A percentile compares a stretch with the other conserved stretches of the same genome.
phyloP scores from a whole-genome alignment of 2,888 invertebrate genomes.

The Cryptophagus acutangulus region DNA sequence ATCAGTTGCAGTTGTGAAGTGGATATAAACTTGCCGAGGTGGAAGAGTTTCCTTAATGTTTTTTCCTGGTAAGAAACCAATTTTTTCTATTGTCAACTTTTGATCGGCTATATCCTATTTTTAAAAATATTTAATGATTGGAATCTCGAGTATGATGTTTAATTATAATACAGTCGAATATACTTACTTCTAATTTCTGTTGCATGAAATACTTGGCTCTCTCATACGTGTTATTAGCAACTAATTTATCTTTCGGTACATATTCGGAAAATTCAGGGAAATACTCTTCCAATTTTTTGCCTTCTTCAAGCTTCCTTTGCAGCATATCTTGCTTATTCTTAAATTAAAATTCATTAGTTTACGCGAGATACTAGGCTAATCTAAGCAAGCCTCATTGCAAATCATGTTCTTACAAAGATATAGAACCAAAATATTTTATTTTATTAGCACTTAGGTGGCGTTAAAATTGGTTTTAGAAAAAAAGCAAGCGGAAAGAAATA shows the following conservation, averaged over 20 bases:
- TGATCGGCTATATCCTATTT: constrained; percentile 56
- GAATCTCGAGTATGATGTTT: too few relatives aligned
- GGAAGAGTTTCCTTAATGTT: constrained; percentile 46
- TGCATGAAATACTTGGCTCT: constrained; percentile 63
- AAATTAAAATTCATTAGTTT: too few relatives aligned
- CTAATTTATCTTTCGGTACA: constrained; percentile 45
- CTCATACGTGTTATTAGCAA: constrained; percentile 58
- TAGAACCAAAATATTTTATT: too few relatives aligned
- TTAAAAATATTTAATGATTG: too few relatives aligned
- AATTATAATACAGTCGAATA: too few relatives aligned
- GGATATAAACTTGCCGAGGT: constrained; percentile 62
- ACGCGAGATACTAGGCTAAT: too few relatives aligned
- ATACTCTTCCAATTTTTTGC: constrained; percentile 58
- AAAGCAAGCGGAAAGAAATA: too few relatives aligned
- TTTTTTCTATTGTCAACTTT: constrained; percentile 45
- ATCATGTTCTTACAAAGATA: too few relatives aligned
- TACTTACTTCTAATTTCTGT: constrained; percentile 59
- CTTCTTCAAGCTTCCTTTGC: constrained; percentile 64
- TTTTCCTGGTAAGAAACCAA: constrained; percentile 41
- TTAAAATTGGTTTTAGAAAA: too few relatives aligned
- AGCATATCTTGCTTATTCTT: constrained; percentile 80
- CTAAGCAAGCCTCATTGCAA: too few relatives aligned
- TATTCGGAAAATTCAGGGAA: constrained; percentile 64
- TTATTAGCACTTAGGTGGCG: too few relatives aligned
- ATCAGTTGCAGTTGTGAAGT: constrained; percentile 71